phyloP scores from a whole-genome alignment of 1,140 invertebrate genomes.

The Brachionus rotundiformis region DNA sequence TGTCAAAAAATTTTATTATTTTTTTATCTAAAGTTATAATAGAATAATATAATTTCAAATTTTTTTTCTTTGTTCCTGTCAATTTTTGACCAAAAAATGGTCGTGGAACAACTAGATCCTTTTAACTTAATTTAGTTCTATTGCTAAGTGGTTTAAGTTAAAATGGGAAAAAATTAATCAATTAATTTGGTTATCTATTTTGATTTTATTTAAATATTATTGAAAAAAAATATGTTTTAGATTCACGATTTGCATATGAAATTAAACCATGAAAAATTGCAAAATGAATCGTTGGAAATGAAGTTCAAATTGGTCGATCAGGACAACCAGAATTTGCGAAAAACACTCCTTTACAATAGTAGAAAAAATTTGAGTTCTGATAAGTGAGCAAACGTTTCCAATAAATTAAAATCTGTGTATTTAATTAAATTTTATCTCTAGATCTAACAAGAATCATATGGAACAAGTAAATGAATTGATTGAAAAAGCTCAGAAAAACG shows the following conservation, averaged over 20 bases:
- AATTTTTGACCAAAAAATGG: no score
- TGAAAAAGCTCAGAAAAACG: slow-evolving; percentile 40
- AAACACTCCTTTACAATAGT: neutral
- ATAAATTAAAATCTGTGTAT: no score
- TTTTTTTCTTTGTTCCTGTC: no score
- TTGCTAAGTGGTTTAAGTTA: no score
- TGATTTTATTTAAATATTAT: no score
- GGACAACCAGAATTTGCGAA: slow-evolving; percentile 35
- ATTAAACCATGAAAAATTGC: slow-evolving; percentile 29
- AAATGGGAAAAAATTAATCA: no score
- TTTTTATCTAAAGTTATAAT: no score
- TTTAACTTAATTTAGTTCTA: no score
- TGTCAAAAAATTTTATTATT: neutral
- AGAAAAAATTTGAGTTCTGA: neutral
- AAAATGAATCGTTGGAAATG: slow-evolving; percentile 44
- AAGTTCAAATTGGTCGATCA: slow-evolving; percentile 39
- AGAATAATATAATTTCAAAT: no score
- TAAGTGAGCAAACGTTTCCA: slow-evolving; percentile 18
- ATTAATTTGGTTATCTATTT: no score
- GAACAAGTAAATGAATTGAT: slow-evolving; percentile 34
- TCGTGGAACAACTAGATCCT: no score
- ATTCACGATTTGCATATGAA: slow-evolving; percentile 38
- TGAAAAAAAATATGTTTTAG: neutral
- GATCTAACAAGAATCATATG: neutral
- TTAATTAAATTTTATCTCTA: neutral